These are phyloP conservation scores for Leptinotarsa tumamoca DNA, from an alignment of 2,888 invertebrate genomes.

Conservation along the genomic window DNA sequence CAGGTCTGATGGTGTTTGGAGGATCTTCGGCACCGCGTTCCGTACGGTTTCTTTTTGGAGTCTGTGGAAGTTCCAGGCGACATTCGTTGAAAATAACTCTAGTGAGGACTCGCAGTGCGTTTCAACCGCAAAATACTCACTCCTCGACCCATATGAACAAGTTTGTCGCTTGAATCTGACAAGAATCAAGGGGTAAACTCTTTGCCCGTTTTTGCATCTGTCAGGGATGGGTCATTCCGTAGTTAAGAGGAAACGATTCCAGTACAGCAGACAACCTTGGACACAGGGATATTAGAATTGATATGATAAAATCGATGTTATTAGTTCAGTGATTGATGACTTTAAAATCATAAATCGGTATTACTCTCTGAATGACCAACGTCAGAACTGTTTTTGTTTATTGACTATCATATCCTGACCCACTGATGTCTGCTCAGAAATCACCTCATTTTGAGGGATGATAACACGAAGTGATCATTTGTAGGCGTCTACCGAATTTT, in stretches of 20 bases:
- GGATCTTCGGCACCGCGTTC: neutral
- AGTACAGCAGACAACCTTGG: neutral
- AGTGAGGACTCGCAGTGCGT: conserved; percentile 16
- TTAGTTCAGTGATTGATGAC: no score
- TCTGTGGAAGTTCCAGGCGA: neutral
- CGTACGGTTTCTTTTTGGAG: neutral
- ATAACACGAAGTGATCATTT: neutral
- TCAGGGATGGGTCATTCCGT: neutral
- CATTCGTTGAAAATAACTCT: neutral
- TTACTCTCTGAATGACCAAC: neutral
- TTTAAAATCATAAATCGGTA: no score
- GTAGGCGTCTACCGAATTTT: neutral
- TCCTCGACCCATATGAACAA: neutral
- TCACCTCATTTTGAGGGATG: neutral
- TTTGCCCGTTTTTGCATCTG: conserved; percentile 17
- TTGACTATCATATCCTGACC: neutral
- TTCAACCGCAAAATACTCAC: conserved; percentile 25
- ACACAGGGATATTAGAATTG: no score
- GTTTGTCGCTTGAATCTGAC: neutral
- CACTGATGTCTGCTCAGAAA: neutral
- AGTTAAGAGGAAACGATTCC: neutral
- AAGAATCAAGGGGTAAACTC: neutral
- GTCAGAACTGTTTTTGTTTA: neutral
- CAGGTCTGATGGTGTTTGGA: neutral
- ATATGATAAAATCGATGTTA: no score